Percentiles rank a stretch among this genome's conserved stretches.
These are phyloP conservation scores for Myotis planiceps DNA, from an alignment of 2,797 vertebrate species.

Conservation along the genomic window DNA sequence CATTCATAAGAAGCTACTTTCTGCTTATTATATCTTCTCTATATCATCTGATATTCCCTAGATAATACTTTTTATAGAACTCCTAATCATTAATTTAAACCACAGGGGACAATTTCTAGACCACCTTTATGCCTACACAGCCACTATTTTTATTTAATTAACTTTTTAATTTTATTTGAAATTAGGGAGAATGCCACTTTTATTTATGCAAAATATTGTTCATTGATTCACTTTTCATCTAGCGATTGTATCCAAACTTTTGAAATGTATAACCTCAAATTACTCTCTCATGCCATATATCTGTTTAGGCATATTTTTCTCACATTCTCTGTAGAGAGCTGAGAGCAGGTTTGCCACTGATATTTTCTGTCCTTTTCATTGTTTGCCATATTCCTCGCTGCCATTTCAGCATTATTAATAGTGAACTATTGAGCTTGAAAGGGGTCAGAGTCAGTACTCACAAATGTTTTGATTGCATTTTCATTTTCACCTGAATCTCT, in stretches of 20 bases:
- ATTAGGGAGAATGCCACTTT: neutral
- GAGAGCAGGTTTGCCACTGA: neutral
- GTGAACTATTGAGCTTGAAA: neutral
- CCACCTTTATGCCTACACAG: neutral
- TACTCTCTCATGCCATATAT: neutral
- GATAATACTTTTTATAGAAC: neutral
- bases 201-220: neutral
- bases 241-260: neutral
- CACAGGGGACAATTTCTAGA: neutral
- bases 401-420: neutral
- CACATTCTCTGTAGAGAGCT: neutral
- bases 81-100: neutral
- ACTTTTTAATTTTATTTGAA: neutral
- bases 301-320: neutral
- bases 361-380: slow-evolving; percentile 41
- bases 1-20: neutral
- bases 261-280: neutral
- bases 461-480: neutral
- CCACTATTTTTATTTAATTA: neutral
- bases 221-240: neutral
- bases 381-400: neutral
- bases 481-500: neutral
- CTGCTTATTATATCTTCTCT: neutral
- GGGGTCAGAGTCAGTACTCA: neutral
- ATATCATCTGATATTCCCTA: neutral